Base-by-base conservation (phyloP, 2,888 invertebrate genomes). In the Yponomeuta cagnagella region DNA sequence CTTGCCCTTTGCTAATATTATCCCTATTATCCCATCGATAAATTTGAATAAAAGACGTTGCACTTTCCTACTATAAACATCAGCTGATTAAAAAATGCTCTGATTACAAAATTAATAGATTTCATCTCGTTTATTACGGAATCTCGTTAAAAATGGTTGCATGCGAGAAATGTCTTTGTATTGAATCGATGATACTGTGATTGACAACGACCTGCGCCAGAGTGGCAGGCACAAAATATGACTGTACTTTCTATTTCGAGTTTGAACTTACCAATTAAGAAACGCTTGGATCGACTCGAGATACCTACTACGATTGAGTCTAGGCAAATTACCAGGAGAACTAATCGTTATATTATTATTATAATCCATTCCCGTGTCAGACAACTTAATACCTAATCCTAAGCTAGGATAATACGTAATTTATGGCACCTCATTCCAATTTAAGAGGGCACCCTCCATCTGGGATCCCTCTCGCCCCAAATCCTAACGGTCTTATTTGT, bases 141-240 rank as follows among this genome's bases (percentile, higher is more conserved):
- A 67, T 23, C 23, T 64, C n/a, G 52, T 30, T 9, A 30, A 2
- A 68, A 68, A n/a, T 30, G 8, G 23, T 48, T 68, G 52, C 68
- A 31, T 31, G 68, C 52, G 23, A 10, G 52, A 12, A 68, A 30
- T 52, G 52, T 58, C 23, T 52, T 23, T 52, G 52, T 52, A 48
- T 31, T 68, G 31, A 31, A 52, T 52, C 68, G 23, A n/a, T 52
- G 68, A 48, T 68, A 33, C 33, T 67, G 31, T 68, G 58, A 68
- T 68, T 68, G 68, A 52, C 52, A 68, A 52, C 30, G 64, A 64
- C 52, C 68, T 68, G 68, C 68, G 68, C 68, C 68, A 48, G 68
- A 68, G 68, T 68, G 52, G 12, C 68, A 12, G 48, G 30, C 68
- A 68, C 68, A 68, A 68, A 43, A 15, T 52, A 23, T 68, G 52